Conservation (phyloP, 1,140 invertebrate species). For the Meloidogyne exigua region DNA sequence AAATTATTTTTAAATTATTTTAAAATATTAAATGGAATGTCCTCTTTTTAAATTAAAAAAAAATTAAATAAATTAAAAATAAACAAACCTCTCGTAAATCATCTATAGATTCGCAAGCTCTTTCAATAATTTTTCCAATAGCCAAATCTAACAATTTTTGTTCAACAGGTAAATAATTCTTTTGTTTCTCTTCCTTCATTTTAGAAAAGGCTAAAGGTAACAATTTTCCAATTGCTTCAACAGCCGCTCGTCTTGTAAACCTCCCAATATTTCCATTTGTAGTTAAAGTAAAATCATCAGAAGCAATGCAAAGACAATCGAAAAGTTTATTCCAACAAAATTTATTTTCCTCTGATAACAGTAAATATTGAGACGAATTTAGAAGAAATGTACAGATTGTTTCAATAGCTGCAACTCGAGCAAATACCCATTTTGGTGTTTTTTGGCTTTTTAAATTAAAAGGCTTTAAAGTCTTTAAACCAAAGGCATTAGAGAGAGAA, state of each 20-base stretch:
- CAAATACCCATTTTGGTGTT: constrained; percentile 42
- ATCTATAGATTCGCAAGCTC: constrained; percentile 39
- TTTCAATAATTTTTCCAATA: constrained; percentile 27
- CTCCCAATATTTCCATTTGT: constrained; percentile 36
- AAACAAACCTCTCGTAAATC: constrained; percentile 29
- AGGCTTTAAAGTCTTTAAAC: background rate
- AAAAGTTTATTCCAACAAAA: background rate
- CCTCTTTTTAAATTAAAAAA: no score
- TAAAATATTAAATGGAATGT: no score
- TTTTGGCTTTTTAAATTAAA: constrained; percentile 19
- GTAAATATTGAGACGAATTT: background rate
- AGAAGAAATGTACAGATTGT: constrained; percentile 25
- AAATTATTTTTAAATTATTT: no score
- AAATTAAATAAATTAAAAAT: no score
- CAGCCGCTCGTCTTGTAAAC: constrained; percentile 20
- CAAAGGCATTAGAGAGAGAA: no score
- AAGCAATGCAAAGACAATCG: background rate
- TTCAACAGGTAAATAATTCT: background rate
- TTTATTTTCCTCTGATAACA: background rate
- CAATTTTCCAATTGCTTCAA: constrained; percentile 20
- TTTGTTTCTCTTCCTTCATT: background rate
- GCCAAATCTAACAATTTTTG: constrained; percentile 7
- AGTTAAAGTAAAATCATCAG: constrained; percentile 34
- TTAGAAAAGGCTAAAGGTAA: constrained; percentile 2
- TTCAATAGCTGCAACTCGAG: constrained; percentile 34